Base-by-base conservation (phyloP, 2,113 vertebrate species). In the Phalacrocorax brasilianus region DNA sequence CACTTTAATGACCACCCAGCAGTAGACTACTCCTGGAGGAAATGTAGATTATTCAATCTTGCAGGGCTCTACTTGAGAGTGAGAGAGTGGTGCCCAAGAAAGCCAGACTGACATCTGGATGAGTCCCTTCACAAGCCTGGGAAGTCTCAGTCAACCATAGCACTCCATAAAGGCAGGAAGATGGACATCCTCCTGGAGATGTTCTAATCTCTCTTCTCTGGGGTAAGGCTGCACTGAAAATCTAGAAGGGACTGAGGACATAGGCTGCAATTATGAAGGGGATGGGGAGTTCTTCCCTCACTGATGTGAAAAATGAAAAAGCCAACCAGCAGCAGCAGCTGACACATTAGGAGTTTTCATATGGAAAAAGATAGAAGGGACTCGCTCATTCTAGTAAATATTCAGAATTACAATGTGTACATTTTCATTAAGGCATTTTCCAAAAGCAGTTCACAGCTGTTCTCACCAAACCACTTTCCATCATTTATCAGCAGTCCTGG, bases 351-450 rank as follows among this genome's bases (percentile, higher is more conserved):
- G 35, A 56, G 38, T 38, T 56, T 73, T 33, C 45, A 26, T 13
- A 44, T 0, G 4, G 17, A 58, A 42, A 73, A 38, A 32, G 8
- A 55, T 0, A 83, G 30, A 30, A 78, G 44, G 40, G 62, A 68
- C 33, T 71, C 11, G 4, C 12, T 61, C 4, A 0, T 38, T 63
- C 32, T 3, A n/a, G 50, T 14, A 42, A 85, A 42, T 42, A 88
- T 27, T 26, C 32, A 66, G 42, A 92, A 79, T 58, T 58, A 59
- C 0, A 0, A 32, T 1, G 21, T 2, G 5, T 27, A 21, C 1
- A 0, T 42, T 67, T 26, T 38, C 14, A 32, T 81, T 28, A 62
- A 80, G 40, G 42, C 42, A 53, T 53, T 92, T 84, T 77, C 84
- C 59, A 28, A 68, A 67, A 67, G 45, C 92, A 18, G 42, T 49